Evolutionary conservation across 2,113 vertebrate species (phyloP).

Genomic region (Geococcyx californianus): DNA sequence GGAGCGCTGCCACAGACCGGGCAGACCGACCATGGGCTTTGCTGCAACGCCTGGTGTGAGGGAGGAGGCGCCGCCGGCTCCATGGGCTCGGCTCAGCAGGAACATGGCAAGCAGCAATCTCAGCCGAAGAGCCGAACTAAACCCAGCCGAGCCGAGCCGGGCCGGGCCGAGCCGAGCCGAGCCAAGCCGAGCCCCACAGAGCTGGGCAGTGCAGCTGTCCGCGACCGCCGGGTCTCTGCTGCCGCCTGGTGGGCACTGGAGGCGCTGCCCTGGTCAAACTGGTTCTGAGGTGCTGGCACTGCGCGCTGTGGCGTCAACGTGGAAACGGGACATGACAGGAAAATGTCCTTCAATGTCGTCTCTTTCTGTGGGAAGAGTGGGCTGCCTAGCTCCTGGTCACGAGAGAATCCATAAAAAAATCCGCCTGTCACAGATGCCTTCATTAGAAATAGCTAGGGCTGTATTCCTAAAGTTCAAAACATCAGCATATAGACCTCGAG

Average conservation of each 20-base stretch:
- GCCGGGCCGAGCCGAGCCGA: accelerated
- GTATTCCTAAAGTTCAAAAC: background rate
- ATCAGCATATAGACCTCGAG: background rate
- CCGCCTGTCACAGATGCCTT: accelerated
- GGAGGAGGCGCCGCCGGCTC: no score
- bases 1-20: background rate
- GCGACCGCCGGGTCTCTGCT: background rate
- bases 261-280: no score
- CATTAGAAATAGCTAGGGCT: accelerated
- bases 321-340: accelerated
- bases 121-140: no score
- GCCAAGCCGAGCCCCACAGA: accelerated
- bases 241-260: background rate
- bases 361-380: accelerated
- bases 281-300: accelerated
- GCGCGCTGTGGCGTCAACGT: accelerated
- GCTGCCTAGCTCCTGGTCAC: background rate
- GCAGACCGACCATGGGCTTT: no score
- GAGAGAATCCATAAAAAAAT: background rate
- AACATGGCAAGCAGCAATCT: no score
- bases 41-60: no score
- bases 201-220: no score
- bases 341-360: accelerated
- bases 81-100: no score
- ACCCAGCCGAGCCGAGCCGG: no score